phyloP scores from a whole-genome alignment of 2,113 vertebrate genomes.

The Paramisgurnus dabryanus region DNA sequence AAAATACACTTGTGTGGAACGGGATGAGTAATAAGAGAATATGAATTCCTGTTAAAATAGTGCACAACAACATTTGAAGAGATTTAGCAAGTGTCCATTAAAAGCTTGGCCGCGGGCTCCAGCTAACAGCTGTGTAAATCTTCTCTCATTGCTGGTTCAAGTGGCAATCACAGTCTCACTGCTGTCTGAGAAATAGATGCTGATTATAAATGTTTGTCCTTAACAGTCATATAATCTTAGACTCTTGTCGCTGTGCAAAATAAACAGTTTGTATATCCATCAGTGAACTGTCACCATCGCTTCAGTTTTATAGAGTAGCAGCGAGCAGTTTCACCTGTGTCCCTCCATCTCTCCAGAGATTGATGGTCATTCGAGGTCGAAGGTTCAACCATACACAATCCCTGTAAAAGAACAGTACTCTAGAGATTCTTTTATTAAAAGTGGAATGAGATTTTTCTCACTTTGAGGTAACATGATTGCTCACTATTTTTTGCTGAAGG shows the following conservation, averaged over 20 bases:
- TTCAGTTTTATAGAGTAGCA: constrained; percentile 4
- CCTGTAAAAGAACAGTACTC: constrained; percentile 14
- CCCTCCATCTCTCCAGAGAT: not conserved
- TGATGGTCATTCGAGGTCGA: constrained; percentile 22
- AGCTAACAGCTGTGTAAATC: constrained; percentile 7
- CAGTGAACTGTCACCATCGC: not conserved
- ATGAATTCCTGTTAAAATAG: not conserved
- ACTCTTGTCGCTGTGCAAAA: not conserved
- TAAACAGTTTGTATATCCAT: not conserved
- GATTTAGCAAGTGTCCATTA: not conserved
- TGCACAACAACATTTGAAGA: not conserved
- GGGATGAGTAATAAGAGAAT: too few species aligned
- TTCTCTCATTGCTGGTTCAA: not conserved
- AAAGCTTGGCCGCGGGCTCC: not conserved
- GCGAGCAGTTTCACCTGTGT: not conserved
- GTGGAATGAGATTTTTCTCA: constrained; percentile 7
- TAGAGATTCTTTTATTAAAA: constrained; percentile 29
- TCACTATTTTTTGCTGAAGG: not conserved
- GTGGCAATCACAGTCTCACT: constrained; percentile 16
- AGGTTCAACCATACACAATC: not conserved
- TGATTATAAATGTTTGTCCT: constrained; percentile 20
- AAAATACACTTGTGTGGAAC: too few species aligned
- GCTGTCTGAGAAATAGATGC: not conserved
- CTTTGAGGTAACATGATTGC: constrained; percentile 2
- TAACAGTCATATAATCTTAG: not conserved